Conservation (phyloP, 2,113 vertebrate genomes). For the Catharus bicknelli region DNA sequence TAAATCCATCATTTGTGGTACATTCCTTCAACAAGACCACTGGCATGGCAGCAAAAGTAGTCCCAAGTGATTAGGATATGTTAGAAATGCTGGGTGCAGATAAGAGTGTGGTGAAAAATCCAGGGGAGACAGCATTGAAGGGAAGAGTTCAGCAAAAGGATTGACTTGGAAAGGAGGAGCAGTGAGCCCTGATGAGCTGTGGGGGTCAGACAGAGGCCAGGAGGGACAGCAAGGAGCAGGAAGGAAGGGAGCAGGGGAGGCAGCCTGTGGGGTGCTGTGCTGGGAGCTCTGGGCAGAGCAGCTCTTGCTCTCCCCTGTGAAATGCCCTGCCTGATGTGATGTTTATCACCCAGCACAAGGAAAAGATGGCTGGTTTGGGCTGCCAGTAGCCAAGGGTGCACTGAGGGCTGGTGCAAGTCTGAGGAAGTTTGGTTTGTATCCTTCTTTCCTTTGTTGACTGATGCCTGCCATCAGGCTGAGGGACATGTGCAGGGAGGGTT, state of each 20-base stretch:
- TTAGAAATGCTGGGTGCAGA: not conserved
- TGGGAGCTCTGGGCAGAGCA: not conserved
- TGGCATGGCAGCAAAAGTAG: not conserved
- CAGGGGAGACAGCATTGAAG: not conserved
- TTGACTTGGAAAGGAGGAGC: not conserved
- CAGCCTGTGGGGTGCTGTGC: not conserved
- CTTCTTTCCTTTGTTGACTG: not conserved
- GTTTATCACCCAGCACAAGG: not conserved
- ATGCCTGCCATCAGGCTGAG: not conserved
- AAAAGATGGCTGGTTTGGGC: not conserved
- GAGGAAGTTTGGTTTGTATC: not conserved
- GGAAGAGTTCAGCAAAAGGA: not conserved
- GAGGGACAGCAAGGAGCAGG: not conserved
- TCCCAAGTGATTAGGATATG: not conserved
- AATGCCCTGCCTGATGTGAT: not conserved
- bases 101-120: not conserved
- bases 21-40: not conserved
- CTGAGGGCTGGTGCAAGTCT: not conserved
- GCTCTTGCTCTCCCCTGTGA: not conserved
- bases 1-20: not conserved
- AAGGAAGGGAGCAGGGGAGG: not conserved
- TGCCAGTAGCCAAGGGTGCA: not conserved
- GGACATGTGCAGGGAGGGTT: not conserved
- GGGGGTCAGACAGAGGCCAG: constrained; percentile 48
- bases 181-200: constrained; percentile 1